These are phyloP conservation scores for Lagodon rhomboides DNA, from an alignment of 2,797 vertebrate genomes.

Conservation along the genomic window DNA sequence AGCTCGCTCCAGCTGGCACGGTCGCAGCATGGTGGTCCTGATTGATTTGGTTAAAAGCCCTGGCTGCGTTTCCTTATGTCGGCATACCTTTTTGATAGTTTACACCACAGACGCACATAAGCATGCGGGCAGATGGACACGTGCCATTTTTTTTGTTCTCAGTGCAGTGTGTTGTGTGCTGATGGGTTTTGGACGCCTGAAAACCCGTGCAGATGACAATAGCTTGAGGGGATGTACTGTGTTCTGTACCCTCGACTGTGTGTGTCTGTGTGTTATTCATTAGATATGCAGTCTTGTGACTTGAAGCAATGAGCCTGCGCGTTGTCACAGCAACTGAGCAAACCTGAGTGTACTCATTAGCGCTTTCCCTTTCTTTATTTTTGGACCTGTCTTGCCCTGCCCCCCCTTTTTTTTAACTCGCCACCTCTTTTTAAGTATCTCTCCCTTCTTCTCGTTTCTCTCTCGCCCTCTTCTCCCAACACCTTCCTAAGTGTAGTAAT, in stretches of 20 bases:
- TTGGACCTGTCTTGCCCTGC: constrained; percentile 50
- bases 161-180: constrained; percentile 33
- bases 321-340: constrained; percentile 80
- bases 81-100: constrained; percentile 42
- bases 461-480: constrained; percentile 4
- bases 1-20: constrained; percentile 50
- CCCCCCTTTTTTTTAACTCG: neutral
- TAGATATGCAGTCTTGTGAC: constrained; percentile 57
- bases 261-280: constrained; percentile 52
- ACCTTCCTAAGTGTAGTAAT: constrained; percentile 31
- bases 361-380: constrained; percentile 69
- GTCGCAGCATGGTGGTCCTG: constrained; percentile 43
- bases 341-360: constrained; percentile 74
- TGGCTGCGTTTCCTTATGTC: constrained; percentile 42
- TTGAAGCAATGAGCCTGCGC: constrained; percentile 51
- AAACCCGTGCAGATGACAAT: constrained; percentile 51
- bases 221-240: constrained; percentile 44
- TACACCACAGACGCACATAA: constrained; percentile 20
- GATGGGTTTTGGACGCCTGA: constrained; percentile 35
- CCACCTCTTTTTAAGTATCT: neutral
- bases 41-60: constrained; percentile 63
- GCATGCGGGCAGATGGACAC: constrained; percentile 13
- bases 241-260: constrained; percentile 32
- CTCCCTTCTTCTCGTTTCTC: neutral
- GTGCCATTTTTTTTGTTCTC: constrained; percentile 48